Base-by-base conservation (phyloP, 35 echinoderm and acorn worm genomes). In the Strongylocentrotus purpuratus region DNA sequence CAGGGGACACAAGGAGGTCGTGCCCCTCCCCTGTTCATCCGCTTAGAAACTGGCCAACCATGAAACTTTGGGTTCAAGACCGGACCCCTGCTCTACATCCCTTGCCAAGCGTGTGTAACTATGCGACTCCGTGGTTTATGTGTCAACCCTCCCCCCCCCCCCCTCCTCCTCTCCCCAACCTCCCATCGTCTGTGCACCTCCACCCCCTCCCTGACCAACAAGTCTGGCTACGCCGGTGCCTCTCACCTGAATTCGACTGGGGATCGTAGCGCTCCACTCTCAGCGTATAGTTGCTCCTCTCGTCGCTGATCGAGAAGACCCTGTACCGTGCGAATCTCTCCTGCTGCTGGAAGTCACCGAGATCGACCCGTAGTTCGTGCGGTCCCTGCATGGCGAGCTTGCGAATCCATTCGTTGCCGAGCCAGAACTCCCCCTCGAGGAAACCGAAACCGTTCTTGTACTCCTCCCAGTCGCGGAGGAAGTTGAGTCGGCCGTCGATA, bases 381-480 rank as follows among this genome's bases (percentile, higher is more conserved):
- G 89, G 46, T 15, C 94, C 96, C 89, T 98, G 96, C 90, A 92
- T 94, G 32, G 95, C 95, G 32, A 98, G 32, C 31, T 48, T 87
- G 85, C 97, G 95, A 12, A 98, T 87, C 86, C 92, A 92, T 22
- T 98, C 97, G 7, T 94, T 92, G 31, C 97, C 97, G 86, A 98
- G 85, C 97, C 97, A 98, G 55, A 95, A 93, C 48, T 98, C 97
- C 31, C 90, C 96, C 28, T 95, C 92, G 33, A 96, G 46, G 25
- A 93, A 93, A 0, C 97, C 97, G 85, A 98, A 98, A 11, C 97
- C 97, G 17, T 50, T 10, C 17, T 95, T 96, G 94, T 98, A 98
- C 9, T 95, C 60, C 48, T 65, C 33, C 96, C 96, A 98, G 85
- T 96, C 88, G 7, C 95, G 86, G 65, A 70, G 52, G 45, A 98